Base-by-base conservation (phyloP, 2,797 vertebrate species). In the Syncerus caffer region DNA sequence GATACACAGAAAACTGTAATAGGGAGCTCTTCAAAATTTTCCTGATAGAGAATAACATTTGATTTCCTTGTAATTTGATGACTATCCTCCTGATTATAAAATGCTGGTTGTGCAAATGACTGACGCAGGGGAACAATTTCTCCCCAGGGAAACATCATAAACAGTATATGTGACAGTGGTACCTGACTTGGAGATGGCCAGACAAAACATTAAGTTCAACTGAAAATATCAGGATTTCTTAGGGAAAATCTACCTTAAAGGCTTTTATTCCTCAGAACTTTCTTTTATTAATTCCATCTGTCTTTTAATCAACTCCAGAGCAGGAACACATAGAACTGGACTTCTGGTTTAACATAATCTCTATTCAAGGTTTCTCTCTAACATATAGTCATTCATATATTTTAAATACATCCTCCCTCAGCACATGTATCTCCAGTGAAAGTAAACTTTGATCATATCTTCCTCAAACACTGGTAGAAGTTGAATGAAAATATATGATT, bases 201-300 rank as follows among this genome's bases (percentile, higher is more conserved):
- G 11, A 31, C 76, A 74, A 84, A 96, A 85, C 27, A 55, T 6
- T 19, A 45, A 94, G 3, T 84, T 95, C 47, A 84, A 71, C 13
- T 53, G 57, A 64, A 85, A 42, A 31, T 57, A 55, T 87, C 13
- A 80, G 2, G 29, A 12, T 80, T 89, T 55, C 89, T 3, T 13
- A 51, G 85, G 16, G 29, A 58, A 85, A 91, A 87, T 95, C 47
- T 90, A 96, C 83, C 87, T 85, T 84, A 64, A 87, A 93, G 17
- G 57, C 3, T 17, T 91, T 90, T 85, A 79, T 95, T 93, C 4
- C 14, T 88, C n/a, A 85, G 8, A 21, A 97, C 12, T 80, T 88
- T 91, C 21, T 89, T 93, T 7, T 84, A 31, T 85, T 85, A 85
- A 86, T 89, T 85, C 3, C 51, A 19, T 50, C 53, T 97, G 29